Evolutionary conservation across 2,797 vertebrate genomes (phyloP).

Genomic region (Halcyon leucocephala): DNA sequence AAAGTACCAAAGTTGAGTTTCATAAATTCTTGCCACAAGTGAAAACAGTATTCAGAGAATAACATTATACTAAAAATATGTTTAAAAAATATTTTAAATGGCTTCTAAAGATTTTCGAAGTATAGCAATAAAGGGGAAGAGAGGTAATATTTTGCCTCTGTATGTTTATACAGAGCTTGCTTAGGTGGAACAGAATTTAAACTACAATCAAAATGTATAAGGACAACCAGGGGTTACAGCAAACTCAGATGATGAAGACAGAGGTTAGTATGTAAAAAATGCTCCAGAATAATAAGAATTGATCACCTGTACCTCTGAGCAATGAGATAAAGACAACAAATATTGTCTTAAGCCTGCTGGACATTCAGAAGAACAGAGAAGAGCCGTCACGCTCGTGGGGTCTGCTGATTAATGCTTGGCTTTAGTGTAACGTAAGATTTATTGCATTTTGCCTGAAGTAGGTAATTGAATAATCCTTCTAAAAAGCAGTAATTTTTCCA

Average conservation of each 20-base stretch:
- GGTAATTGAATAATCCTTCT: constrained; percentile 69
- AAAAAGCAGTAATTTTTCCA: constrained; percentile 66
- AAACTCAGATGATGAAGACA: neutral
- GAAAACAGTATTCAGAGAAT: neutral
- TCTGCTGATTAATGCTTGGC: constrained; percentile 55
- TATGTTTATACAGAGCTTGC: neutral
- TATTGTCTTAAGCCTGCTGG: constrained; percentile 24
- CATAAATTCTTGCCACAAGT: neutral
- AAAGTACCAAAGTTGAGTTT: neutral
- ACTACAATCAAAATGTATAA: neutral
- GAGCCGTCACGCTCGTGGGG: neutral
- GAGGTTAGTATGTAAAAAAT: neutral
- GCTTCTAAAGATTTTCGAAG: neutral
- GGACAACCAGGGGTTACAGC: neutral
- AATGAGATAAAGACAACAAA: constrained; percentile 17
- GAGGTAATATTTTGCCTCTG: neutral
- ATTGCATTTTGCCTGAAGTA: constrained; percentile 43
- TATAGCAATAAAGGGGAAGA: neutral
- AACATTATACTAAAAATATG: neutral
- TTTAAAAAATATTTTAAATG: neutral
- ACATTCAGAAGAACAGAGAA: neutral
- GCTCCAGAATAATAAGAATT: constrained; percentile 14
- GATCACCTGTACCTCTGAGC: neutral
- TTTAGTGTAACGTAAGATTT: constrained; percentile 52
- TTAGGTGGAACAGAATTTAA: neutral